Evolutionary conservation across 2,888 invertebrate species (phyloP).

Genomic region (Andrena marginata): DNA sequence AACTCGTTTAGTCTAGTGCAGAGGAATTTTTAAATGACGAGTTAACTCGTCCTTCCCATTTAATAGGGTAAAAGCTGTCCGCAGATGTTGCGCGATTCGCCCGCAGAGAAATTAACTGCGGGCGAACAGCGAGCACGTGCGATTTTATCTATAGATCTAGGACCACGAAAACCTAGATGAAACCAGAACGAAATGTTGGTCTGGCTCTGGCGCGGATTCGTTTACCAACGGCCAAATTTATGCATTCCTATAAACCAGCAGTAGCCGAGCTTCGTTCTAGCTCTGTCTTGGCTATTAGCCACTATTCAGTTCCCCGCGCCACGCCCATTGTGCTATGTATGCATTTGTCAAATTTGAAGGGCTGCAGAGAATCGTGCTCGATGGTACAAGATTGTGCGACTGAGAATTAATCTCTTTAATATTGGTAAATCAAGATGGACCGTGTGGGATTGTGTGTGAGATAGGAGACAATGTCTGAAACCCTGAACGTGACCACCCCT

Average conservation of each 20-base stretch:
- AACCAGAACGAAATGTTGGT: conserved; percentile 56
- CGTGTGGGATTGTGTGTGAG: background rate
- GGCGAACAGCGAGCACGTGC: conserved; percentile 23
- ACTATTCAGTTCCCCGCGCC: background rate
- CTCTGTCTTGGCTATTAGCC: conserved; percentile 30
- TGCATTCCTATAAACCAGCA: conserved; percentile 47
- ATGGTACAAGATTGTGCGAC: background rate
- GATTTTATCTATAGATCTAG: conserved; percentile 58
- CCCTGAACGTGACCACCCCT: conserved; percentile 24
- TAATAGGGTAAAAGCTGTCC: background rate
- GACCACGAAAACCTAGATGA: conserved; percentile 61
- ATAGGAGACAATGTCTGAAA: background rate
- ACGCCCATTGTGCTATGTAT: background rate
- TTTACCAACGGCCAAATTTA: conserved; percentile 69
- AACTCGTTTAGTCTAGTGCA: too few species aligned
- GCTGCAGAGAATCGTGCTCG: background rate
- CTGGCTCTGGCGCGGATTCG: conserved; percentile 64
- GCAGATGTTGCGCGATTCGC: conserved; percentile 19
- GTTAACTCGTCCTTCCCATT: too few species aligned
- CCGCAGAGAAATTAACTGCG: conserved; percentile 17
- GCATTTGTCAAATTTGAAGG: background rate
- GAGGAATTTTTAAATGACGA: too few species aligned
- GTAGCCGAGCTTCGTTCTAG: conserved; percentile 6
- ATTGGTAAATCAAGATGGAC: background rate
- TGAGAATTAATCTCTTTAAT: background rate